Evolutionary conservation across 2,888 invertebrate species (phyloP), one percentile per base, ranked within the genome.

Genomic region (Lysandra coridon): DNA sequence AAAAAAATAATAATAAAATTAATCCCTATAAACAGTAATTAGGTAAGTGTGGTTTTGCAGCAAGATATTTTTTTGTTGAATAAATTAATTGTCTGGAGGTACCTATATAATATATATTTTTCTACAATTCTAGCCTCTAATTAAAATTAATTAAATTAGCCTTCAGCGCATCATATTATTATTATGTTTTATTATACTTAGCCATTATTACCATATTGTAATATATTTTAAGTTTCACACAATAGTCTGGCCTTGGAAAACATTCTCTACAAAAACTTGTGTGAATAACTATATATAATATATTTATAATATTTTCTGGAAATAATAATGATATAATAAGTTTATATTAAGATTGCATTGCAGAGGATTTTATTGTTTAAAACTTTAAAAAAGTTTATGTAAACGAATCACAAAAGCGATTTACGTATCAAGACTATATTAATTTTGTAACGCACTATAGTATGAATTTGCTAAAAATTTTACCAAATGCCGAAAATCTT

Each of bases 71-170:
- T 23, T 23, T 23, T 23, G 23, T 23, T 23, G 23, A 23, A 23
- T 23, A 23, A 23, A 23, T 23, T 23, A 23, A 23, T 23, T 23
- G 23, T 23, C 23, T 23, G 23, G 23, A 23, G 23, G 23, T 64
- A 64, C 10, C 10, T 64, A 64, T 2, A 10, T 30, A 64, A 10
- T 30, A 4, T 7, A 12, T 64, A 23, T 64, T 64, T 64, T 64
- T 30, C 7, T 23, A 62, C 62, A 23, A n/a, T 62, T 23, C 64
- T 64, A 10, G 30, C 64, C 23, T 64, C 64, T 69, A 69, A 69
- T 69, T 69, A 69, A 69, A 69, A 10, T 69, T 69, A 69, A 69
- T 69, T 33, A 17, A 69, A 69, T 69, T 69, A 69, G 33, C 69
- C 69, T 33, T 69, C 69, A 69, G 69, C 23, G 62, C 33, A 37